These are phyloP conservation scores for Dicrostonyx torquatus DNA, from an alignment of 2,797 vertebrate species.

Conservation along the genomic window DNA sequence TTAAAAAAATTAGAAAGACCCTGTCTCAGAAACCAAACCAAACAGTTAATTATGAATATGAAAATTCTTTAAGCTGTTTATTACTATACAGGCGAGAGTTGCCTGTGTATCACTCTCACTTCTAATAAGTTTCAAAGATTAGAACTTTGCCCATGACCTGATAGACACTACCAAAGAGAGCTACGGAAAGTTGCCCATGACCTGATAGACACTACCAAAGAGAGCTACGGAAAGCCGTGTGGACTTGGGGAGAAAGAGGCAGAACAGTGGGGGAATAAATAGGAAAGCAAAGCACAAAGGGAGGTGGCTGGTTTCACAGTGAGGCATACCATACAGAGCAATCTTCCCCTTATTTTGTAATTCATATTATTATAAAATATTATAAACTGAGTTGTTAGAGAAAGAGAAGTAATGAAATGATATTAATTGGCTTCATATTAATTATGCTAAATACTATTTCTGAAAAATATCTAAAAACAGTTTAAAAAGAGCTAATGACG, in stretches of 20 bases:
- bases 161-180: background rate
- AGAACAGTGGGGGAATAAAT: background rate
- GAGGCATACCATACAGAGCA: background rate
- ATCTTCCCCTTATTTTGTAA: slow-evolving; percentile 45
- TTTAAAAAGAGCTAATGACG: slow-evolving; percentile 68
- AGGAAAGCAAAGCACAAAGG: background rate
- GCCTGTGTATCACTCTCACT: background rate
- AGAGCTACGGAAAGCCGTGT: background rate
- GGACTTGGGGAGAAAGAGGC: background rate
- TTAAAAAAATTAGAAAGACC: background rate
- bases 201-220: background rate
- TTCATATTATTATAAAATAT: slow-evolving; percentile 55
- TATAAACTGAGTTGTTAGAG: slow-evolving; percentile 49
- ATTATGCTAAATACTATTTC: slow-evolving; percentile 64
- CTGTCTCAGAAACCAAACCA: background rate
- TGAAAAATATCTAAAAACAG: slow-evolving; percentile 61
- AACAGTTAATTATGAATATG: background rate
- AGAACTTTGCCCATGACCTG: background rate
- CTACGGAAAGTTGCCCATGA: background rate
- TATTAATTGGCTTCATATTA: slow-evolving; percentile 69
- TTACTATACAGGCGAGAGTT: background rate
- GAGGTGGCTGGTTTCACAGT: background rate
- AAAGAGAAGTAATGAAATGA: slow-evolving; percentile 62
- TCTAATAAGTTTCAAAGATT: background rate
- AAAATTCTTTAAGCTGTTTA: slow-evolving; percentile 37